Conservation (phyloP, 2,888 invertebrate genomes). For the Lasioglossum leucozonium region DNA sequence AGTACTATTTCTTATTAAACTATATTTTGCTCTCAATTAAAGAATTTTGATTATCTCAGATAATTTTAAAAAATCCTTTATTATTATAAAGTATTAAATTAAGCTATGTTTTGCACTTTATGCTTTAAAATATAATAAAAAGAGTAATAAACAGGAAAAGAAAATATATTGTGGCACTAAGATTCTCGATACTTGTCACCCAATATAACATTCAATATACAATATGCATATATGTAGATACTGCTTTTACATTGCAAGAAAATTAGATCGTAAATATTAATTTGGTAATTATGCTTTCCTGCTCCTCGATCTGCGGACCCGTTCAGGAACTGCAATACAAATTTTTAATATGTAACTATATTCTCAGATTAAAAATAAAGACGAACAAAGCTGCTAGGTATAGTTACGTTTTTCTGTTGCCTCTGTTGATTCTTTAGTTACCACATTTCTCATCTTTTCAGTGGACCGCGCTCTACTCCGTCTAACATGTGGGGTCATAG, state of each 20-base stretch:
- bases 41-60: no score
- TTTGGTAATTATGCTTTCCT: neutral
- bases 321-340: constrained; percentile 59
- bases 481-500: constrained; percentile 66
- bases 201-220: neutral
- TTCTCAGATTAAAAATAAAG: neutral
- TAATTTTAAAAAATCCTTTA: neutral
- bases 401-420: constrained; percentile 62
- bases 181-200: neutral
- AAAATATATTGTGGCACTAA: neutral
- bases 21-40: neutral
- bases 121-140: neutral
- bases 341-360: neutral
- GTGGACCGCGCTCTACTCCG: constrained; percentile 35
- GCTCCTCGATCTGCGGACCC: constrained; percentile 52
- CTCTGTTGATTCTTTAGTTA: constrained; percentile 52
- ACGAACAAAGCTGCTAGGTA: neutral
- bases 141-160: neutral
- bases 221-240: neutral
- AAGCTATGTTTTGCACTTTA: neutral
- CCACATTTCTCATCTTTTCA: constrained; percentile 3
- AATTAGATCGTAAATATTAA: neutral
- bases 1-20: neutral
- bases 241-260: neutral
- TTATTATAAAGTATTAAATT: neutral